Conservation (phyloP, 2,888 invertebrate species). For the Limenitis arthemis region DNA sequence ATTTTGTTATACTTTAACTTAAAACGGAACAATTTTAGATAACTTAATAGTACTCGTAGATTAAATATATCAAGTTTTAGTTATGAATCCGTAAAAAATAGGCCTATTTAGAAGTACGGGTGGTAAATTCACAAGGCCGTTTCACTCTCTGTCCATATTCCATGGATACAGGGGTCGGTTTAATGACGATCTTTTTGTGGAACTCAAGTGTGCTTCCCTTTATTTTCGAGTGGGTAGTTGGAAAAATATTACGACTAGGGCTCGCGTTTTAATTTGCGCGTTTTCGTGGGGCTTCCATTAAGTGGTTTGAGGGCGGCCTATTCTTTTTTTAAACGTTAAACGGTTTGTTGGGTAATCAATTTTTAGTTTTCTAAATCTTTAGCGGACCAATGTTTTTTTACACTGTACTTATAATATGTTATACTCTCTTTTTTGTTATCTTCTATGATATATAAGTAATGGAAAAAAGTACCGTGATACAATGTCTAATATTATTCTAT, state of each 20-base stretch:
- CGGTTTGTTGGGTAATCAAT: background rate
- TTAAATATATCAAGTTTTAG: too few relatives aligned
- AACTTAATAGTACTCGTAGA: too few relatives aligned
- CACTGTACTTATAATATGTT: background rate
- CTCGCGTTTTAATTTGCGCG: slow-evolving; percentile 17
- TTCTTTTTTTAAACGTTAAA: slow-evolving; percentile 8
- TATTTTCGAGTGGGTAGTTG: slow-evolving; percentile 25
- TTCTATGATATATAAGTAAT: too few relatives aligned
- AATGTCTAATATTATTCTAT: too few relatives aligned
- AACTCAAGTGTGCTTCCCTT: slow-evolving; percentile 23
- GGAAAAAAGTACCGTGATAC: too few relatives aligned
- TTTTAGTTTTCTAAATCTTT: slow-evolving; percentile 4
- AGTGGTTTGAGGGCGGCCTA: slow-evolving; percentile 4
- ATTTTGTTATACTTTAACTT: too few relatives aligned
- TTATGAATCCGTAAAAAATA: too few relatives aligned
- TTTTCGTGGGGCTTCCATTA: slow-evolving; percentile 10
- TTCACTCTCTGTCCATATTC: too few relatives aligned
- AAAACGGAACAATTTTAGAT: too few relatives aligned
- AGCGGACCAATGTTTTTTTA: background rate
- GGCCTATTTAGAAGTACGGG: too few relatives aligned
- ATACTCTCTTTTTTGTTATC: too few relatives aligned
- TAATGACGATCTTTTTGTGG: slow-evolving; percentile 33
- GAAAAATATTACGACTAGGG: slow-evolving; percentile 21
- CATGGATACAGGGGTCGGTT: slow-evolving; percentile 9
- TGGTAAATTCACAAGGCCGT: too few relatives aligned